Conservation (phyloP, 2,888 invertebrate genomes). For the Syritta pipiens region DNA sequence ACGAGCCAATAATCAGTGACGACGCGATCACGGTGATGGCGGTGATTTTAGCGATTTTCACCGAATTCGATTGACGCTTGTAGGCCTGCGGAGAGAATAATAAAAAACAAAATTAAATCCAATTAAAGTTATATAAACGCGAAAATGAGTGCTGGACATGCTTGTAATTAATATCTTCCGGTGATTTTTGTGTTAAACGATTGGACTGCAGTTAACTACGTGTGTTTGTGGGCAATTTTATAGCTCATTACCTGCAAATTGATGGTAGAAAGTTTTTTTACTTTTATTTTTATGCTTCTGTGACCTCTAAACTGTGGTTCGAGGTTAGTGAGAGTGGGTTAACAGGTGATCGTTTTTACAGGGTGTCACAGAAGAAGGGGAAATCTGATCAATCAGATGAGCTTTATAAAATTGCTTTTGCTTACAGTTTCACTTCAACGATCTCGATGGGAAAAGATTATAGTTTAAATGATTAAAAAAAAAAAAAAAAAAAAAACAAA, state of each 20-base stretch:
- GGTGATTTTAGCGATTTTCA: slow-evolving; percentile 92
- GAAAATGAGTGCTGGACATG: not conserved
- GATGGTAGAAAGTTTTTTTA: slow-evolving; percentile 7
- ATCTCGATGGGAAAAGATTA: too few species aligned
- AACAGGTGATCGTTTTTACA: not conserved
- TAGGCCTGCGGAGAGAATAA: slow-evolving; percentile 84
- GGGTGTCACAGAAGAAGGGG: not conserved
- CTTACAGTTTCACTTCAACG: too few species aligned
- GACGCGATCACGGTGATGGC: slow-evolving; percentile 90
- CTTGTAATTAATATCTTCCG: slow-evolving; percentile 28
- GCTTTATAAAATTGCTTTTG: too few species aligned
- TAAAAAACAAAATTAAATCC: slow-evolving; percentile 53
- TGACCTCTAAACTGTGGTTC: not conserved
- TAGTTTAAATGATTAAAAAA: too few species aligned
- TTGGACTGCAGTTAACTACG: slow-evolving; percentile 22
- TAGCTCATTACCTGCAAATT: slow-evolving; percentile 42
- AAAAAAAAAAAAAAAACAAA: too few species aligned
- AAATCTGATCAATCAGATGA: too few species aligned
- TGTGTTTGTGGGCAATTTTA: not conserved
- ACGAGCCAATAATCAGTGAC: slow-evolving; percentile 89
- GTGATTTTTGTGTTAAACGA: slow-evolving; percentile 27
- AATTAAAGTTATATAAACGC: not conserved
- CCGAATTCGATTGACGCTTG: slow-evolving; percentile 86
- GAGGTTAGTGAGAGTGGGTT: not conserved
- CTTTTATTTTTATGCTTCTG: not conserved